phyloP scores from a whole-genome alignment of 2,797 vertebrate species.

The Petrocephalus schoutedeni region DNA sequence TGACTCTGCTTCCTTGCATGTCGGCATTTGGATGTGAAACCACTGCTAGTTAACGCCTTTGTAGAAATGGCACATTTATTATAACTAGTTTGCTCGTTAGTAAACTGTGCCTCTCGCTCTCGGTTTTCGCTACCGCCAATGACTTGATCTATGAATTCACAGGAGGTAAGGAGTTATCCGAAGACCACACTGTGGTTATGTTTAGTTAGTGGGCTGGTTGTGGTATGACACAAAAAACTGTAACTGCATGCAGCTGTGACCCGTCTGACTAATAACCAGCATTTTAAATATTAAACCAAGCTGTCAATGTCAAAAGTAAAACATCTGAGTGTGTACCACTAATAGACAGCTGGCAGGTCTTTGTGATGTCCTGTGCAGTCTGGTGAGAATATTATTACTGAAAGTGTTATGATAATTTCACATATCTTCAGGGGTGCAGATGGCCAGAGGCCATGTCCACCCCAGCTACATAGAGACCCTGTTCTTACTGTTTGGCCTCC shows the following conservation, averaged over 20 bases:
- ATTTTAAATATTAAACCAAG: background rate
- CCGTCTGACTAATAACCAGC: background rate
- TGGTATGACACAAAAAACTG: slow-evolving; percentile 1
- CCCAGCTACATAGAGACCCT: too few relatives aligned
- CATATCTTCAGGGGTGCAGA: background rate
- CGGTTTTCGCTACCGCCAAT: background rate
- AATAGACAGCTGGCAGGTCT: background rate
- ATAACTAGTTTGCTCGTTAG: background rate
- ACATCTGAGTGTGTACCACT: background rate
- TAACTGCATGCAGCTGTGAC: background rate
- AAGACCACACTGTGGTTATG: slow-evolving; percentile 7
- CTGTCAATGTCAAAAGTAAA: background rate
- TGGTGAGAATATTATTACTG: background rate
- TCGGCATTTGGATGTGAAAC: background rate
- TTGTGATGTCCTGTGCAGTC: background rate
- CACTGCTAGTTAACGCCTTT: background rate
- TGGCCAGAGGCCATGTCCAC: too few relatives aligned
- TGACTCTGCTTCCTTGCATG: slow-evolving; percentile 4
- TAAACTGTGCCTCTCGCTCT: background rate
- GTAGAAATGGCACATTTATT: background rate
- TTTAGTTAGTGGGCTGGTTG: background rate
- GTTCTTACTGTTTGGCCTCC: too few relatives aligned
- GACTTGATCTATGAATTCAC: background rate
- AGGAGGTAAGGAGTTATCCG: background rate
- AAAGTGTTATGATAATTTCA: background rate